Evolutionary conservation across 2,113 vertebrate genomes (phyloP).

Genomic region (Tinamus guttatus): DNA sequence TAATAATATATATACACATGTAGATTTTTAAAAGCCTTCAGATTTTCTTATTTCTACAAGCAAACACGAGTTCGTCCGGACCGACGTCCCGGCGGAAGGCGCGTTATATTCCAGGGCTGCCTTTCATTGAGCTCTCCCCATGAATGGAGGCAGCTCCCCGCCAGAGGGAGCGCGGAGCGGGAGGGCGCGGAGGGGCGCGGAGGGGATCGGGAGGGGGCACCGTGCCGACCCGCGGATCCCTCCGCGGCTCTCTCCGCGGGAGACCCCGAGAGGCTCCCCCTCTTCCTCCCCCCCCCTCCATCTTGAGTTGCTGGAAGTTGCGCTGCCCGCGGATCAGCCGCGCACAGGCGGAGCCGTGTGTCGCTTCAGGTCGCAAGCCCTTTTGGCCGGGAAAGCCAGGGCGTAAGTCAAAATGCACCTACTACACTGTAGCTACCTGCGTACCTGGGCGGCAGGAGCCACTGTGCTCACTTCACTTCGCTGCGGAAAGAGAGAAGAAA

Average conservation of each 20-base stretch:
- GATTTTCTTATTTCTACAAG: accelerated
- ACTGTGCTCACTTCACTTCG: not conserved
- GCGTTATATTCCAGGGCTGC: not conserved
- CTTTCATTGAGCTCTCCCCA: not conserved
- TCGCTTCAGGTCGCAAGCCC: accelerated
- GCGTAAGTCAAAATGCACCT: not conserved
- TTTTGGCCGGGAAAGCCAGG: not conserved
- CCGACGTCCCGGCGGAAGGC: not conserved
- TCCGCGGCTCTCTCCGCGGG: not conserved
- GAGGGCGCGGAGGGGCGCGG: not conserved
- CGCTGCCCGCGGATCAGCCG: accelerated
- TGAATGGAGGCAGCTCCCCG: not conserved
- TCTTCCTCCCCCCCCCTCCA: too few species aligned
- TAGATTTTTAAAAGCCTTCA: too few species aligned
- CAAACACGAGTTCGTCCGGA: not conserved
- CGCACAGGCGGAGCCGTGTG: too few species aligned
- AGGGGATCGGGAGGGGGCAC: not conserved
- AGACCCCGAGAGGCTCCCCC: not conserved
- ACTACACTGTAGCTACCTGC: too few species aligned
- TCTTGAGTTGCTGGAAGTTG: not conserved
- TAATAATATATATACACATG: too few species aligned
- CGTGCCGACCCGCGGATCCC: too few species aligned
- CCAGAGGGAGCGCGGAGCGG: slow-evolving; percentile 66
- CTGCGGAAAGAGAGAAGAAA: not conserved
- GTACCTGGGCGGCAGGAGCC: not conserved